Evolutionary conservation across 2,797 vertebrate species (phyloP).

Genomic region (Acanthiza pusilla): DNA sequence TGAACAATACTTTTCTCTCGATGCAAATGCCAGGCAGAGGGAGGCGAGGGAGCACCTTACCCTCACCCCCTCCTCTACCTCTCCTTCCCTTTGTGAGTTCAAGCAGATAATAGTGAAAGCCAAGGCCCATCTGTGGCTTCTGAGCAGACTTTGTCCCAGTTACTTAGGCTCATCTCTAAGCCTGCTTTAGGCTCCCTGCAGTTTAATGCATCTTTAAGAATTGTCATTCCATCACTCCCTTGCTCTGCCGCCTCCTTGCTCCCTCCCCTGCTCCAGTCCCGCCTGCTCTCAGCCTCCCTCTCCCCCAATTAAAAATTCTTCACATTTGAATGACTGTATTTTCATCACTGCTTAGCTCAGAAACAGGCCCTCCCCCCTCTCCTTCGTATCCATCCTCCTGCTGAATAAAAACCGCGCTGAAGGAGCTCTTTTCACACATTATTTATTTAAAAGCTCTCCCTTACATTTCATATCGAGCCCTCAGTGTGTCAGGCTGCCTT

Average conservation of each 20-base stretch:
- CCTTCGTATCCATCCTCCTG: not conserved
- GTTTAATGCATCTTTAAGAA: conserved; percentile 59
- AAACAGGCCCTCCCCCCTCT: not conserved
- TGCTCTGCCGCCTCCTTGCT: not conserved
- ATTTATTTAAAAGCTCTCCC: not conserved
- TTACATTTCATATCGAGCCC: not conserved
- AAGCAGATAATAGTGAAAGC: conserved; percentile 40
- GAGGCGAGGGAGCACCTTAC: not conserved
- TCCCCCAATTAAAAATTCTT: conserved; percentile 15
- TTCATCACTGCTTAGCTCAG: not conserved
- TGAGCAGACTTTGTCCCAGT: conserved; percentile 52
- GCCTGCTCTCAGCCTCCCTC: not conserved
- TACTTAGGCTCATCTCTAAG: conserved; percentile 61
- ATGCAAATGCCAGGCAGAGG: not conserved
- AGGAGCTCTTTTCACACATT: not conserved
- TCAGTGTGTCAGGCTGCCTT: not conserved
- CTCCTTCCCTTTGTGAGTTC: not conserved
- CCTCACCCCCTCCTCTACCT: not conserved
- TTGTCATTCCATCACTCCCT: not conserved
- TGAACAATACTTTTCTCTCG: not conserved
- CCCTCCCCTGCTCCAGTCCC: not conserved
- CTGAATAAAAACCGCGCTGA: not conserved
- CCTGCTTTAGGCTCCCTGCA: conserved; percentile 48
- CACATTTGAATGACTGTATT: conserved; percentile 1
- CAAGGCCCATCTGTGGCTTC: conserved; percentile 47